Evolutionary conservation across 2,113 vertebrate species (phyloP), one percentile per base, ranked within the genome.

Genomic region (Oceanites oceanicus): DNA sequence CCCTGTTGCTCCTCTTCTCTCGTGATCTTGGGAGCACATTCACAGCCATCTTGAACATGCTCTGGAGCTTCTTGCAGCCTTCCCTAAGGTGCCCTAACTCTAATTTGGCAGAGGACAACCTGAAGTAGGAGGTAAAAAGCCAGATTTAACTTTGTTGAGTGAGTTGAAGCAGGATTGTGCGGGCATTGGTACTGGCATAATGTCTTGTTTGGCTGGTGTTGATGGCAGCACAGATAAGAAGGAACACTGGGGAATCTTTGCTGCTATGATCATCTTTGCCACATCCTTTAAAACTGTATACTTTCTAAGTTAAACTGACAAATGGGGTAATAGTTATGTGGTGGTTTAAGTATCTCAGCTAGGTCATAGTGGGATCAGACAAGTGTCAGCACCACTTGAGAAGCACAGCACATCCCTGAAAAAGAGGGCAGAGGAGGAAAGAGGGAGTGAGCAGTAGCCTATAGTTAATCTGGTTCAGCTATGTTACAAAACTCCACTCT

Each of bases 141-240:
- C 18, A 83, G 71, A 19, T 50, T 38, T 36, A 76, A 10, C 22
- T 67, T 82, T 25, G 6, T 15, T 71, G 42, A 66, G 25, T 71
- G 65, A 78, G 15, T 71, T 81, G 52, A 74, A 62, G 27, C 15
- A 62, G 74, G 25, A 34, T 13, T 92, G 13, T 30, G 36, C 1
- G 3, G 49, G 10, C 34, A 34, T 66, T 1, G 2, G 0, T 86
- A 25, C 9, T 56, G 20, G 15, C 50, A 40, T 0, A 0, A 8
- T 40, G 18, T 45, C 49, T 61, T 58, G 25, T 77, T 81, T 78
- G 34, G 6, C n/a, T 81, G 21, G 21, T 58, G 50, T 13, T 52
- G 40, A 13, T 47, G 14, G 17, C 56, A 81, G 14, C 50, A 30
- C 9, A 36, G 47, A 45, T 32, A 49, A 63, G 20, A 27, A 62